Conservation (phyloP, 1,140 invertebrate species). For the Neodiprion pinetum region DNA sequence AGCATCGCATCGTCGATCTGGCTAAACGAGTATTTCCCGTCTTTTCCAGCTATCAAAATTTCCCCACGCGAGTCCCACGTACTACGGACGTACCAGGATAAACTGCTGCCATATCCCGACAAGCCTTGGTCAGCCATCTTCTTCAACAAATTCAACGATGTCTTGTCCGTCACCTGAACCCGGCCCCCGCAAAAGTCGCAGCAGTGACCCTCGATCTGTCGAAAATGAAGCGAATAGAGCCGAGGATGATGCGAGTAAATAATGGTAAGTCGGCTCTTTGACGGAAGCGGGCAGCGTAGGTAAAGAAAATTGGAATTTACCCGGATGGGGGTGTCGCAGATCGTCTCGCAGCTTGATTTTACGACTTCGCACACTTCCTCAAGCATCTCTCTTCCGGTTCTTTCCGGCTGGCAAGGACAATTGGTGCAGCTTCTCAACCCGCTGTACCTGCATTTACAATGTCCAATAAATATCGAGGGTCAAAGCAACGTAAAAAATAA, state of each 20-base stretch:
- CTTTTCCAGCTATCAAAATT: constrained; percentile 49
- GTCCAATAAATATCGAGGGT: not conserved
- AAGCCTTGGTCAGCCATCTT: constrained; percentile 36
- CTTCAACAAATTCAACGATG: constrained; percentile 34
- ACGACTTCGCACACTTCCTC: constrained; percentile 53
- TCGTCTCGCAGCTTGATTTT: constrained; percentile 39
- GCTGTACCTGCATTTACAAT: constrained; percentile 38
- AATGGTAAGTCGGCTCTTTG: not conserved
- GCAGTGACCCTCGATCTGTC: constrained; percentile 56
- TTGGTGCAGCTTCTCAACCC: constrained; percentile 34
- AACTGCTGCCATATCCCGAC: constrained; percentile 22
- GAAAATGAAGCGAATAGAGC: not conserved
- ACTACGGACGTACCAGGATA: constrained; percentile 49
- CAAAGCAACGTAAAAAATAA: too few relatives aligned
- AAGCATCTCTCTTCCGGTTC: constrained; percentile 36
- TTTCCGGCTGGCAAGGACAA: constrained; percentile 48
- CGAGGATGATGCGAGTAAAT: not conserved
- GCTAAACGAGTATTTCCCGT: constrained; percentile 38
- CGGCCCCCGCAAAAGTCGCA: constrained; percentile 54
- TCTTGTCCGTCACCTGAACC: constrained; percentile 30
- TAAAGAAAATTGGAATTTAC: too few relatives aligned
- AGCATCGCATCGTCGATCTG: constrained; percentile 36
- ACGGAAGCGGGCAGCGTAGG: too few relatives aligned
- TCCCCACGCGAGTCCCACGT: constrained; percentile 39
- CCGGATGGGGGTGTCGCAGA: constrained; percentile 31